Conservation (phyloP, 2,797 vertebrate species). For the Orientallactaga sibirica region DNA sequence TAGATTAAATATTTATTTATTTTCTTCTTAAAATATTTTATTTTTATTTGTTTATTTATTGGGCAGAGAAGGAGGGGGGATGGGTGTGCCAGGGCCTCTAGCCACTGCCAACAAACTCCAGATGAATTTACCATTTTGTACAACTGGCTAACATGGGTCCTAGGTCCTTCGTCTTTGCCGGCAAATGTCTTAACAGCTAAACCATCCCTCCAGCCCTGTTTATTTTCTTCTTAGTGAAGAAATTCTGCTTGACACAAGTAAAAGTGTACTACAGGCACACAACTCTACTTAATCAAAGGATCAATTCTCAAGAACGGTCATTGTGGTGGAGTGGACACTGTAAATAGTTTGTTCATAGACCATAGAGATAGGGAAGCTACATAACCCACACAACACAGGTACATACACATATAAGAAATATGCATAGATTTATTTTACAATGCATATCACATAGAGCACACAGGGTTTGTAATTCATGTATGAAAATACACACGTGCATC, state of each 20-base stretch:
- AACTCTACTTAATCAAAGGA: background rate
- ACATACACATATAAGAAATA: background rate
- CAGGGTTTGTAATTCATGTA: background rate
- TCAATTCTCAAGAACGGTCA: background rate
- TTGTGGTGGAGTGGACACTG: background rate
- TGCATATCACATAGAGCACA: background rate
- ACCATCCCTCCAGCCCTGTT: background rate
- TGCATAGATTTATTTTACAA: background rate
- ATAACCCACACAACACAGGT: background rate
- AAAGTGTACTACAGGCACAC: background rate
- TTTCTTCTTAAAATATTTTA: background rate
- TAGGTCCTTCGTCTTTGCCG: no score
- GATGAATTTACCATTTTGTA: no score
- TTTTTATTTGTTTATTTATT: no score
- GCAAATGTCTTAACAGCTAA: no score
- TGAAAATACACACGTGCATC: no score
- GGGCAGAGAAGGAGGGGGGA: no score
- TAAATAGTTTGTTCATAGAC: background rate
- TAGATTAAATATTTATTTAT: background rate
- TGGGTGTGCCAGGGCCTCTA: no score
- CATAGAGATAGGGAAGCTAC: background rate
- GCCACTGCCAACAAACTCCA: no score
- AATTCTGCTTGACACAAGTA: background rate
- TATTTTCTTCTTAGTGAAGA: background rate
- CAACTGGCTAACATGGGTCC: no score